Conservation (phyloP, 2,797 vertebrate genomes). For the Acridotheres tristis region DNA sequence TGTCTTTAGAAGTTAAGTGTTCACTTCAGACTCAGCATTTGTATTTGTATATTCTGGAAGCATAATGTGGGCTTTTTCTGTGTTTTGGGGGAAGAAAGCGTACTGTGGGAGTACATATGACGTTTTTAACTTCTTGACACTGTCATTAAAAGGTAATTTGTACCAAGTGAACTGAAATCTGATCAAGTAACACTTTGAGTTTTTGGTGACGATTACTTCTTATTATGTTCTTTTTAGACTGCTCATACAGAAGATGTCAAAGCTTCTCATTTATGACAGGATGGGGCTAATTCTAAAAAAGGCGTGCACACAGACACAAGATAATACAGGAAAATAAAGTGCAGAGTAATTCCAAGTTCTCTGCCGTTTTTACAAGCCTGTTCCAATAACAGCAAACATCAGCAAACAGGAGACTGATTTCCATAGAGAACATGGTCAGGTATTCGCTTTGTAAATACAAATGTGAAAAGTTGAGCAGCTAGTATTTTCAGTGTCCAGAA, state of each 20-base stretch:
- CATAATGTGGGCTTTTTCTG: neutral
- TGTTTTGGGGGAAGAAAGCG: neutral
- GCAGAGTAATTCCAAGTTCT: neutral
- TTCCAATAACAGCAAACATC: neutral
- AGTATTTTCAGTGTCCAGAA: neutral
- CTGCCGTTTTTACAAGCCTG: neutral
- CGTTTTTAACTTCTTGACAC: neutral
- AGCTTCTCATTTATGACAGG: neutral
- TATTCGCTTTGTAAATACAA: neutral
- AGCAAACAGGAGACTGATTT: neutral
- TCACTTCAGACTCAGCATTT: neutral
- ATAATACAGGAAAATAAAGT: neutral
- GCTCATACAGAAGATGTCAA: neutral
- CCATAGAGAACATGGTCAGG: neutral
- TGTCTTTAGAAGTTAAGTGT: neutral
- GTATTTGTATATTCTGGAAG: neutral
- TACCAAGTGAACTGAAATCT: neutral
- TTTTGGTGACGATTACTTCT: neutral
- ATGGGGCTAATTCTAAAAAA: neutral
- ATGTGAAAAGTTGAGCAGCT: neutral
- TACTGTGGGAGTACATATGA: neutral
- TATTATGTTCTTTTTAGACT: neutral
- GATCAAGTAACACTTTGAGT: neutral
- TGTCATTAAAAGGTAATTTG: neutral
- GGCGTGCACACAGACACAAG: fast-evolving